Evolutionary conservation across 2,797 vertebrate species (phyloP).

Genomic region (Potorous gilbertii): DNA sequence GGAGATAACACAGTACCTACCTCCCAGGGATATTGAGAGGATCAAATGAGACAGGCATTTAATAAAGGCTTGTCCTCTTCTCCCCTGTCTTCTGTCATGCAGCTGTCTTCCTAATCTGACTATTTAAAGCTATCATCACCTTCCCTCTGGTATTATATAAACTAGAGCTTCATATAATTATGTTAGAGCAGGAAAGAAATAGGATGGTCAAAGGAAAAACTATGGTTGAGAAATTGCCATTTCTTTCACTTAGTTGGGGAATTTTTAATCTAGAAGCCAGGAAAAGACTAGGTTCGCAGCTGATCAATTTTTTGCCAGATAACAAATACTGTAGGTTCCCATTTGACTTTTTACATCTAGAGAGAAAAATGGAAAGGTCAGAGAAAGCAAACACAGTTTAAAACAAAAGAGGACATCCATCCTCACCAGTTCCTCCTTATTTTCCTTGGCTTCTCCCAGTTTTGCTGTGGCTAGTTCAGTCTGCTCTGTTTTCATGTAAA

Average conservation of each 20-base stretch:
- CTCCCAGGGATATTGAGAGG: neutral
- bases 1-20: neutral
- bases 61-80: neutral
- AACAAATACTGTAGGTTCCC: neutral
- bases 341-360: neutral
- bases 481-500: slow-evolving; percentile 72
- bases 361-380: neutral
- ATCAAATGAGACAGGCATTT: neutral
- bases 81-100: neutral
- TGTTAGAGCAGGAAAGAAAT: neutral
- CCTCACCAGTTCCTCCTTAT: slow-evolving; percentile 85
- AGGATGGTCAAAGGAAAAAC: neutral
- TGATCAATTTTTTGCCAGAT: neutral
- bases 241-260: neutral
- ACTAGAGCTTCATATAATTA: neutral
- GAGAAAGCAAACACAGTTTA: neutral
- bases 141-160: neutral
- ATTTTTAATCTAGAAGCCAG: neutral
- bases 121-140: neutral
- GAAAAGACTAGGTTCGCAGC: neutral
- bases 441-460: slow-evolving; percentile 81
- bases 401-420: slow-evolving; percentile 23
- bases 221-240: neutral
- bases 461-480: slow-evolving; percentile 82
- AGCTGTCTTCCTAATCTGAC: neutral